Percentiles rank a stretch among this genome's conserved stretches.
Evolutionary conservation across 2,888 invertebrate genomes (phyloP).

Genomic region (Hydrotaea diabolus): DNA sequence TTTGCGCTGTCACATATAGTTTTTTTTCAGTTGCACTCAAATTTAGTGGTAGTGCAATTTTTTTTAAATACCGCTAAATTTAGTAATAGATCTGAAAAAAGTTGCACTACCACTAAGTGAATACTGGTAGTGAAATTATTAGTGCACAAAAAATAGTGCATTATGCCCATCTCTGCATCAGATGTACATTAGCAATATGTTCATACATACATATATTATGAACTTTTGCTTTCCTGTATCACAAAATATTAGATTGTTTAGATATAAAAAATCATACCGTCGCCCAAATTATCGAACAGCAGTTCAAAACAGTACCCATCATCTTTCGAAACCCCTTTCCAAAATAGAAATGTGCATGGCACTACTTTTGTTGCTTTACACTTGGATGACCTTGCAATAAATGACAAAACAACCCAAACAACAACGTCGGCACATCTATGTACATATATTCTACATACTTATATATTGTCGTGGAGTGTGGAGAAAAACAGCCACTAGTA

Average conservation of each 20-base stretch:
- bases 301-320: neutral
- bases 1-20: no score
- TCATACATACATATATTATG: no score
- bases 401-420: slow-evolving; percentile 40
- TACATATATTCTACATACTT: no score
- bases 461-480: slow-evolving; percentile 24
- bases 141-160: no score
- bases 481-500: neutral
- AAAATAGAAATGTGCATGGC: slow-evolving; percentile 6
- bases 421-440: neutral
- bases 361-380: slow-evolving; percentile 42
- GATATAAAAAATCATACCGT: neutral
- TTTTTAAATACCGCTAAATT: no score
- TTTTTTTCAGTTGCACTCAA: no score
- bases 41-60: no score
- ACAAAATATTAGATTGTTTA: neutral
- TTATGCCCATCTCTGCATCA: no score
- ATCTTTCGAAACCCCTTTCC: slow-evolving; percentile 11
- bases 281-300: neutral
- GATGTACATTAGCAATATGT: neutral
- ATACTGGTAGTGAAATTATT: no score
- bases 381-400: slow-evolving; percentile 66
- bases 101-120: no score
- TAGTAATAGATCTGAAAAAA: no score
- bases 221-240: neutral